Conservation (phyloP, 2,113 vertebrate species). For the Apteryx owenii region DNA sequence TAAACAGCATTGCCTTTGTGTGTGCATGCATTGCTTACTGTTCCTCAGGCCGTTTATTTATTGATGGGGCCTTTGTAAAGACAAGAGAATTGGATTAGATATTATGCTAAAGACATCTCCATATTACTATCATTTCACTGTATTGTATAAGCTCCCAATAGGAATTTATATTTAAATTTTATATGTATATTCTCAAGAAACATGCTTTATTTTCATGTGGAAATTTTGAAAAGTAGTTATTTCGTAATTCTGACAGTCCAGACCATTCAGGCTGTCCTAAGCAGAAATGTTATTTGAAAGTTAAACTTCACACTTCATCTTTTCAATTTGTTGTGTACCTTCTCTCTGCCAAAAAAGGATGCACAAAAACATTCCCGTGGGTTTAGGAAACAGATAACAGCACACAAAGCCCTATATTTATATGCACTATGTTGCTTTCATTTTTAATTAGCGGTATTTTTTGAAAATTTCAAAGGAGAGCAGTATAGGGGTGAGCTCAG, state of each 20-base stretch:
- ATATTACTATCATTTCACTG: neutral
- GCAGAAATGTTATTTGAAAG: neutral
- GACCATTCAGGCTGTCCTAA: neutral
- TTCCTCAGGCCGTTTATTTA: neutral
- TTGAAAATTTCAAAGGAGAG: neutral
- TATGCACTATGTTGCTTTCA: neutral
- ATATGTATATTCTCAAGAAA: neutral
- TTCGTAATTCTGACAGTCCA: neutral
- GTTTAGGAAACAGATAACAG: constrained; percentile 20
- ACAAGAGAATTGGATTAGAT: neutral
- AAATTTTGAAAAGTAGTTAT: neutral
- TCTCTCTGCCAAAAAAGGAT: neutral
- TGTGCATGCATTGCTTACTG: neutral
- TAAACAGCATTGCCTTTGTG: too few relatives aligned
- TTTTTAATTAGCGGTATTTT: neutral
- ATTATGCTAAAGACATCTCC: neutral
- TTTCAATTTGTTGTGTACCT: neutral
- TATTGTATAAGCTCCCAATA: neutral
- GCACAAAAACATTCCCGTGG: neutral
- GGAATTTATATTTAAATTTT: neutral
- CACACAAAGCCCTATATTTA: neutral
- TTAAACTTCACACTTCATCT: neutral
- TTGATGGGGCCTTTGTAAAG: neutral
- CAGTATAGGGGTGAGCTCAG: neutral
- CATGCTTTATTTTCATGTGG: neutral